phyloP scores from a whole-genome alignment of 2,113 vertebrate genomes.

The Eptatretus burgeri region DNA sequence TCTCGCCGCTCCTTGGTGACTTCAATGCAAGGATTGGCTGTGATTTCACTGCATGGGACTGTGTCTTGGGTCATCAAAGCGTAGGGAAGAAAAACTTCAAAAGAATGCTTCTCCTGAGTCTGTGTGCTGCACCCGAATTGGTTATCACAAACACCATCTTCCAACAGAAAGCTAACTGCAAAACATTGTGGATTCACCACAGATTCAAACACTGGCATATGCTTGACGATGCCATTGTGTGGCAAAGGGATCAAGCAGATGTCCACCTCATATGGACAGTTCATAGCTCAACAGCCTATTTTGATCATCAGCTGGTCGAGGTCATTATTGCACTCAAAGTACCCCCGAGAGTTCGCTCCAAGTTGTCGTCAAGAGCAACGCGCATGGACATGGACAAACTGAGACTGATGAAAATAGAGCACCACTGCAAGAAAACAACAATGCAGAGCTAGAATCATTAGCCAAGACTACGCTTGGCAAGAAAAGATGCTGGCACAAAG shows the following conservation, averaged over 20 bases:
- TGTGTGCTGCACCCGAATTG: too few species aligned
- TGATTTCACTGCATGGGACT: background rate
- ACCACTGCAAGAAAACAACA: too few species aligned
- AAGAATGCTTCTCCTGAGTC: too few species aligned
- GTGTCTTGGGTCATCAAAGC: background rate
- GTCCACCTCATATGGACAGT: background rate
- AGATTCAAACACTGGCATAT: background rate
- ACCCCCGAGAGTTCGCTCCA: too few species aligned
- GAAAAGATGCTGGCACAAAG: too few species aligned
- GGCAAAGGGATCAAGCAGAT: background rate
- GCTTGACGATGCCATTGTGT: background rate
- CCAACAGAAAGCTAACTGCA: background rate
- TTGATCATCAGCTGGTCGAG: too few species aligned
- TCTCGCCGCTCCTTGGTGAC: too few species aligned
- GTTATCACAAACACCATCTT: background rate
- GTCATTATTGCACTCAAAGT: too few species aligned
- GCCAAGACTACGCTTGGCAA: too few species aligned
- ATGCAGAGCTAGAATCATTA: too few species aligned
- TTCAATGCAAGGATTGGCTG: too few species aligned
- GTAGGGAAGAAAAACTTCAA: background rate
- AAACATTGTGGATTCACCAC: background rate
- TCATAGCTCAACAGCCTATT: too few species aligned
- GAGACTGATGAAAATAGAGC: background rate
- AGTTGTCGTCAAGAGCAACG: background rate
- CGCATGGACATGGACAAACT: background rate